Evolutionary conservation across 2,888 invertebrate species (phyloP), one percentile per base, ranked within the genome.

Genomic region (Perithous albicinctus): DNA sequence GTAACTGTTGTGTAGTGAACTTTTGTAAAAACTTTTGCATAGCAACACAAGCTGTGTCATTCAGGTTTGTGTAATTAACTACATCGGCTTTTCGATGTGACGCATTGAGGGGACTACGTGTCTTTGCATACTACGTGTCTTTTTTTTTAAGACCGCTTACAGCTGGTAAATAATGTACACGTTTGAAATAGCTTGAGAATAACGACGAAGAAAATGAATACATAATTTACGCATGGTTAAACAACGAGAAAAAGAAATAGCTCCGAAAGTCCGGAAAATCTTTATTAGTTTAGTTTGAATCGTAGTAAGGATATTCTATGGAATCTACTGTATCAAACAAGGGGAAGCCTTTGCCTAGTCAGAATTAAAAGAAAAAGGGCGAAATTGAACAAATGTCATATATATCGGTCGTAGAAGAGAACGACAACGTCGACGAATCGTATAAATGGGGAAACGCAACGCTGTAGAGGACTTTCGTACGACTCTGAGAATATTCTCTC

Each of bases 381-480:
- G 12, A 56, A 29, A 32, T 32, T 56, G 32, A 32, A 35, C 8
- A 32, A 8, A 54, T 26, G 12, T 46, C 29, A 20, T 29, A 8
- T 15, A 59, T 29, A 5, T 12, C n/a, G 46, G 4, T 32, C 18
- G 38, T 38, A 26, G 26, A 56, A 15, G 20, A n/a, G 26, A 72
- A 46, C 2, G 32, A 43, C 32, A 46, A 56, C 43, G 43, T 26
- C 43, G 26, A 43, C 43, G 63, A 64, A 26, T 35, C 32, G 48
- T n/a, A n/a, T 15, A 48, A 48, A 66, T 12, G 48, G 15, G 29
- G 32, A 73, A 63, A 38, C 46, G 29, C 26, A 63, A 48, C 46
- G 51, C 29, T 0, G 66, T n/a, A n/a, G 5, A 48, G 29, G 32
- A 20, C 48, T 29, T 43, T 32, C 32, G 29, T 32, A 32, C 48